phyloP scores from a whole-genome alignment of 1,140 invertebrate species.

The Scylla paramamosain region DNA sequence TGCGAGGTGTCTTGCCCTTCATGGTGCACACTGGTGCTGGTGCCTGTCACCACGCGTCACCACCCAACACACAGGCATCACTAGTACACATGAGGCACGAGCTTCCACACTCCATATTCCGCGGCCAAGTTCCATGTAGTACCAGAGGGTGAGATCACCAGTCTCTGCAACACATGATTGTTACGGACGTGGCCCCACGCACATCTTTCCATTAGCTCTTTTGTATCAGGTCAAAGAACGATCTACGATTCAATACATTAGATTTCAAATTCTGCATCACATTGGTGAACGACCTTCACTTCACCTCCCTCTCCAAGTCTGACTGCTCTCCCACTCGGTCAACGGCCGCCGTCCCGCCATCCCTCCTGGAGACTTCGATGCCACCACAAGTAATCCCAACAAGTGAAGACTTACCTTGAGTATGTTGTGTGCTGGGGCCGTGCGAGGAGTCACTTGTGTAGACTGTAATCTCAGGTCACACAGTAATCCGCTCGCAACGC shows the following conservation, averaged over 20 bases:
- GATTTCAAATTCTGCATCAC: too few species aligned
- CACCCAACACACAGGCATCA: too few species aligned
- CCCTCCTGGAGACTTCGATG: constrained; percentile 55
- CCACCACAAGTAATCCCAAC: constrained; percentile 51
- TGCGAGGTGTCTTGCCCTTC: too few species aligned
- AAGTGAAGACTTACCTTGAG: constrained; percentile 45
- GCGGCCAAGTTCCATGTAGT: too few species aligned
- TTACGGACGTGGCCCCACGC: neutral
- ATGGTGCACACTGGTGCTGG: too few species aligned
- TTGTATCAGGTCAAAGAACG: neutral
- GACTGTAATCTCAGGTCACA: constrained; percentile 54
- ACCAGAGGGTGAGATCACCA: too few species aligned
- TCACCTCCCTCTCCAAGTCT: neutral
- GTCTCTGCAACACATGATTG: too few species aligned
- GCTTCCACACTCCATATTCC: too few species aligned
- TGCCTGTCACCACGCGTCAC: too few species aligned
- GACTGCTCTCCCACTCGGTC: constrained; percentile 14
- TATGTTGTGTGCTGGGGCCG: neutral
- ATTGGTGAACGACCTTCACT: neutral
- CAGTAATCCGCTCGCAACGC: constrained; percentile 49
- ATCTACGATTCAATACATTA: neutral
- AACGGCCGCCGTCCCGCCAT: neutral
- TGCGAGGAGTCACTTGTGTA: constrained; percentile 35
- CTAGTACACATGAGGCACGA: too few species aligned
- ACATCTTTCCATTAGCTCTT: neutral